Percentiles rank a stretch among this genome's conserved stretches.
Evolutionary conservation across 2,797 vertebrate genomes (phyloP).

Genomic region (Sebastes itinus): DNA sequence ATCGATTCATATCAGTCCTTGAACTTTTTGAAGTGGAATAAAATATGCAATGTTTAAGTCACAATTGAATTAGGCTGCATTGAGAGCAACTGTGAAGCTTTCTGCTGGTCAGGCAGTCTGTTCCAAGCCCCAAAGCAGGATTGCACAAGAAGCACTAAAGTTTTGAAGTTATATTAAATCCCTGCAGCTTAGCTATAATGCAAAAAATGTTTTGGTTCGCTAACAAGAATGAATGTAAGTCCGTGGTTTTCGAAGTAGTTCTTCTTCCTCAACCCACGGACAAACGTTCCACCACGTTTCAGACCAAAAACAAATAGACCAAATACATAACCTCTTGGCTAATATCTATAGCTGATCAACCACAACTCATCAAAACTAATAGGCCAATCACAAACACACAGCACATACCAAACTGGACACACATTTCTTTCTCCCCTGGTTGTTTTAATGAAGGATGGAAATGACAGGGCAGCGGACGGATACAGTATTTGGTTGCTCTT

Average conservation of each 20-base stretch:
- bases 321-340: neutral
- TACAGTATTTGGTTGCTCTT: neutral
- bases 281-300: neutral
- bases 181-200: neutral
- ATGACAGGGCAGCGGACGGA: neutral
- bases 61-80: neutral
- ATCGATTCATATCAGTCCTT: constrained; percentile 16
- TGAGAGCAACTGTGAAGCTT: neutral
- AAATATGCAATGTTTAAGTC: constrained; percentile 22
- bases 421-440: neutral
- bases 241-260: neutral
- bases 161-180: neutral
- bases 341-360: neutral
- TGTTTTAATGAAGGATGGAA: neutral
- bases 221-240: neutral
- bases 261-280: neutral
- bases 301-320: neutral
- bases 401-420: neutral
- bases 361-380: neutral
- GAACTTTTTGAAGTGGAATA: constrained; percentile 10
- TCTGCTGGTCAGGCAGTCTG: neutral
- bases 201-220: neutral
- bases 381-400: neutral
- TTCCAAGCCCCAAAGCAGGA: neutral
- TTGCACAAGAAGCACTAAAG: neutral